phyloP scores from a whole-genome alignment of 2,797 vertebrate species.

The Pyrrhura leucotis region DNA sequence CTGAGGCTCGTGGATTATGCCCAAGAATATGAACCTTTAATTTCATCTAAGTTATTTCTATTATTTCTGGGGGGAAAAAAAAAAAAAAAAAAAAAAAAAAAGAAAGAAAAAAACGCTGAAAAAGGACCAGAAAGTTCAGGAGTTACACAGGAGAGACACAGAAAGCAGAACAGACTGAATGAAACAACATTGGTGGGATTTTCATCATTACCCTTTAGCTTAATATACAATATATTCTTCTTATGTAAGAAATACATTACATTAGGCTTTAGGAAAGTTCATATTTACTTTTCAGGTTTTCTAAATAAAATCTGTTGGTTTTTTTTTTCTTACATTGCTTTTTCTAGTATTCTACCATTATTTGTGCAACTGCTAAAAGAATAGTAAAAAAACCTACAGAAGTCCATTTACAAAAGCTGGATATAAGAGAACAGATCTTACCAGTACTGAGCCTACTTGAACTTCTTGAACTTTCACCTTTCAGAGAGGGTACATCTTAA shows the following conservation, averaged over 20 bases:
- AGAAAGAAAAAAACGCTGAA: neutral
- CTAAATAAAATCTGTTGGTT: accelerated
- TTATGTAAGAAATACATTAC: neutral
- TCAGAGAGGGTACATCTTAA: conserved; percentile 14
- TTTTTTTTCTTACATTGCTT: neutral
- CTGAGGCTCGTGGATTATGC: conserved; percentile 36
- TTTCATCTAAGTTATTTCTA: conserved; percentile 27
- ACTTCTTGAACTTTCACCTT: conserved; percentile 72
- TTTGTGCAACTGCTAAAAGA: neutral
- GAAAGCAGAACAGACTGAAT: neutral
- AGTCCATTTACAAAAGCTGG: neutral
- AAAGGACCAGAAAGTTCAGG: neutral
- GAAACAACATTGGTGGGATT: neutral
- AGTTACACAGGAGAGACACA: accelerated
- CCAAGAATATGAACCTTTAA: conserved; percentile 54
- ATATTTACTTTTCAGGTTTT: neutral
- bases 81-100: neutral
- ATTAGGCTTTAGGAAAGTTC: neutral
- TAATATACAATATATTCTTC: neutral
- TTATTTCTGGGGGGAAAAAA: neutral
- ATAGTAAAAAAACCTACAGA: neutral
- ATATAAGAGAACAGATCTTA: neutral
- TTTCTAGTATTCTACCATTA: neutral
- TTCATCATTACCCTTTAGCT: neutral
- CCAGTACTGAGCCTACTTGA: conserved; percentile 11